These are phyloP conservation scores for Aurelia aurita complex sp. Pacific DNA, from an alignment of 30 jellyfish, hydroid and myxozoan genomes.

Conservation along the genomic window DNA sequence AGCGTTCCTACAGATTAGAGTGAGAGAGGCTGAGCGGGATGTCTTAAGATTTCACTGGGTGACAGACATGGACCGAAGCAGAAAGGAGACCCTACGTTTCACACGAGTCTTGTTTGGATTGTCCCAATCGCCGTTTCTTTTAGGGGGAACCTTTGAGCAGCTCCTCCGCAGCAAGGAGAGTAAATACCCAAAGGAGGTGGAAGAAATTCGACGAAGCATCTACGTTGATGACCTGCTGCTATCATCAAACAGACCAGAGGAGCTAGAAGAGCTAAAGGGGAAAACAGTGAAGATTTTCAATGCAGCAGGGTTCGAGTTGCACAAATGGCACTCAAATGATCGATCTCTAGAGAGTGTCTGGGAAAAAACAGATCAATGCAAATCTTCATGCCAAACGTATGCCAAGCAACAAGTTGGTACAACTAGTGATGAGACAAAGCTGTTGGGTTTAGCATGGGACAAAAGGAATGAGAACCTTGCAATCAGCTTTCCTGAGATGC, in stretches of 20 bases:
- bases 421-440: not conserved
- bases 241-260: conserved; percentile 29
- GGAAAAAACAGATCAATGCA: not conserved
- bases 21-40: conserved; percentile 58
- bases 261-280: conserved; percentile 15
- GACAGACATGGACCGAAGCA: conserved; percentile 25
- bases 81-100: conserved; percentile 43
- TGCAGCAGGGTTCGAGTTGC: conserved; percentile 51
- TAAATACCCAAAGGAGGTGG: conserved; percentile 34
- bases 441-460: conserved; percentile 53
- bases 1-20: conserved; percentile 35
- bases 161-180: conserved; percentile 45
- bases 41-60: conserved; percentile 48
- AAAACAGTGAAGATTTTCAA: conserved; percentile 12
- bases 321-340: conserved; percentile 77
- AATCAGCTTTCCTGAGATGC: conserved; percentile 19
- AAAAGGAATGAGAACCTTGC: conserved; percentile 35
- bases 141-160: conserved; percentile 56
- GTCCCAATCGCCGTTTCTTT: conserved; percentile 65
- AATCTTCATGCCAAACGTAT: not conserved
- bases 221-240: conserved; percentile 68
- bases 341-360: conserved; percentile 10
- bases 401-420: conserved; percentile 15
- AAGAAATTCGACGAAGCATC: conserved; percentile 21
- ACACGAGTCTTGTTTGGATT: conserved; percentile 70